These are phyloP conservation scores for Dinomys branickii DNA, from an alignment of 2,113 vertebrate species.

Conservation along the genomic window DNA sequence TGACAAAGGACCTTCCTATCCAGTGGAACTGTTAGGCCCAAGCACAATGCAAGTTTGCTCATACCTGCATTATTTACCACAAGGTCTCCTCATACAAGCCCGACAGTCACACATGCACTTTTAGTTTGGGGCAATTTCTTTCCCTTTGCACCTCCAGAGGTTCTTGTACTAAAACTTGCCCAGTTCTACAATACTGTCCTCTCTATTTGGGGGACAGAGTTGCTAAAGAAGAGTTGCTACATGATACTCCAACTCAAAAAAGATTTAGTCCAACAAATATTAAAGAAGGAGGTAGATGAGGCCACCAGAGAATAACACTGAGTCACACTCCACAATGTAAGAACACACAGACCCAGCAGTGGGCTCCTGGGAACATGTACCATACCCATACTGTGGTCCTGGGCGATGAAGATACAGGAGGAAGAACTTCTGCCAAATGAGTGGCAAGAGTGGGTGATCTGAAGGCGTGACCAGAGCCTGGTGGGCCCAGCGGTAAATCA, in stretches of 20 bases:
- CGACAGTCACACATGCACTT: background rate
- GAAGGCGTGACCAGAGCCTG: slow-evolving; percentile 95
- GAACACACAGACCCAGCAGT: background rate
- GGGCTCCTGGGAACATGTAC: background rate
- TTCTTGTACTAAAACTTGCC: background rate
- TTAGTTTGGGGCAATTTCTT: background rate
- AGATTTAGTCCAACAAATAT: background rate
- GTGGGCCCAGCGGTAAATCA: slow-evolving; percentile 98
- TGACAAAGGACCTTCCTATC: background rate
- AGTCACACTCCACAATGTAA: background rate
- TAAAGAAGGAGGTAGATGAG: background rate
- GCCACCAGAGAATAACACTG: background rate
- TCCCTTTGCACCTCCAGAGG: background rate
- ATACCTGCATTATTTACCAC: background rate
- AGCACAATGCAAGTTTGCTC: background rate
- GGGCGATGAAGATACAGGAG: slow-evolving; percentile 96
- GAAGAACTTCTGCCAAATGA: slow-evolving; percentile 98
- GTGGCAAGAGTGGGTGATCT: slow-evolving; percentile 95
- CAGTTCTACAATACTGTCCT: background rate
- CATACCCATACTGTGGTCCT: slow-evolving; percentile 96
- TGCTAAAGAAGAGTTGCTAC: background rate
- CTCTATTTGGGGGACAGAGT: background rate
- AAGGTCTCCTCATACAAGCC: background rate
- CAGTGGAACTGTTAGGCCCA: background rate
- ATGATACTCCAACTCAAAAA: background rate